Conservation (phyloP, 1,140 invertebrate species). For the Drosophila simulans region DNA sequence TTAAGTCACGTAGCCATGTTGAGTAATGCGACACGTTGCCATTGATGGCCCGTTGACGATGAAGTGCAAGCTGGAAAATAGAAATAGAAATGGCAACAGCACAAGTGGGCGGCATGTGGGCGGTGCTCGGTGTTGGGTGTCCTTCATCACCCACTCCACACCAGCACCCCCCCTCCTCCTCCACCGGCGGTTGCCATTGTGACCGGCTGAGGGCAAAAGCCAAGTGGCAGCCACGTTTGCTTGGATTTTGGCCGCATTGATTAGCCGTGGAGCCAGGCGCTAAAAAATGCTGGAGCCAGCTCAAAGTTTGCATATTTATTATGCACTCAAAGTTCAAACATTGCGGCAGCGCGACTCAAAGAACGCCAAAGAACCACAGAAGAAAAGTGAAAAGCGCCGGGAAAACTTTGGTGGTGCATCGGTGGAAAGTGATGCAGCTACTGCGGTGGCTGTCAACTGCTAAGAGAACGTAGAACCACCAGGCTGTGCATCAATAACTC, state of each 20-base stretch:
- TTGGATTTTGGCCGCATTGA: constrained; percentile 72
- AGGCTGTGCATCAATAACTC: constrained; percentile 63
- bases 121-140: background rate
- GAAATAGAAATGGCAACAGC: constrained; percentile 61
- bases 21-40: constrained; percentile 80
- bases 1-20: constrained; percentile 79
- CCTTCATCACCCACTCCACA: background rate
- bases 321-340: constrained; percentile 69
- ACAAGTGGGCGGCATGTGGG: background rate
- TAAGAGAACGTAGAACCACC: constrained; percentile 1
- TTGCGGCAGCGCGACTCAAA: constrained; percentile 37
- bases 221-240: constrained; percentile 64
- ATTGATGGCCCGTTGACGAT: constrained; percentile 80
- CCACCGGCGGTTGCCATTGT: constrained; percentile 35
- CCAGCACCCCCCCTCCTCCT: too few relatives aligned
- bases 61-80: constrained; percentile 77
- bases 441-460: constrained; percentile 16
- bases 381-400: constrained; percentile 18
- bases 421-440: constrained; percentile 33
- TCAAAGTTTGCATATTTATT: constrained; percentile 78
- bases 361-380: constrained; percentile 18
- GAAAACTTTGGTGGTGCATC: constrained; percentile 21
- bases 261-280: constrained; percentile 33
- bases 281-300: constrained; percentile 5
- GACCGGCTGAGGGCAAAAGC: constrained; percentile 28